Percentiles rank a stretch among this genome's conserved stretches.
These are phyloP conservation scores for Strigops habroptila DNA, from an alignment of 2,113 vertebrate species.

Conservation along the genomic window DNA sequence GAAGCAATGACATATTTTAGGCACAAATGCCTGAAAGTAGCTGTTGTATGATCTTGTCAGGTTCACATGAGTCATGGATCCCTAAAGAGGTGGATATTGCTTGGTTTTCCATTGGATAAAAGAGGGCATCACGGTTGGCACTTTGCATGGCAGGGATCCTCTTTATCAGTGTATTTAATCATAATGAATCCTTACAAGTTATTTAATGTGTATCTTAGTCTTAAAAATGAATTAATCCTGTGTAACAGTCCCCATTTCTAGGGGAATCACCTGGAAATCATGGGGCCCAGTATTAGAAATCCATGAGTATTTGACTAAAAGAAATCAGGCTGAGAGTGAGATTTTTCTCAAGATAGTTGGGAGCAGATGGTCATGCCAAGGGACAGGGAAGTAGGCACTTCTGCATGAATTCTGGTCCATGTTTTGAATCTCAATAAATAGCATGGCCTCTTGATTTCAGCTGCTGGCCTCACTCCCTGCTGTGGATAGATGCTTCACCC, in stretches of 20 bases:
- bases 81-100: background rate
- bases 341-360: background rate
- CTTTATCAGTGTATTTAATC: background rate
- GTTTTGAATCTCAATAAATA: background rate
- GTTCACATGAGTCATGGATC: background rate
- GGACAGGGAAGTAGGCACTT: background rate
- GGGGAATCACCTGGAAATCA: background rate
- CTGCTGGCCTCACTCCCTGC: background rate
- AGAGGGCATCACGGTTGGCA: background rate
- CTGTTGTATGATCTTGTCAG: background rate
- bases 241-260: background rate
- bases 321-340: background rate
- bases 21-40: background rate
- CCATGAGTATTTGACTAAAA: background rate
- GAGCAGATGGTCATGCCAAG: background rate
- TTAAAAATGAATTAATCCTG: background rate
- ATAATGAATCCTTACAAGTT: background rate
- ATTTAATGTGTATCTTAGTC: background rate
- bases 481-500: background rate
- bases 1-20: background rate
- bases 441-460: background rate
- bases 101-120: background rate
- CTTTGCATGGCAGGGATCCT: background rate
- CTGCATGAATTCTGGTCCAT: background rate
- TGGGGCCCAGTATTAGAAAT: background rate